A percentile compares a stretch with the other conserved stretches of the same genome.
These are phyloP conservation scores for Isoperla grammatica DNA, from an alignment of 2,888 invertebrate genomes.

Conservation along the genomic window DNA sequence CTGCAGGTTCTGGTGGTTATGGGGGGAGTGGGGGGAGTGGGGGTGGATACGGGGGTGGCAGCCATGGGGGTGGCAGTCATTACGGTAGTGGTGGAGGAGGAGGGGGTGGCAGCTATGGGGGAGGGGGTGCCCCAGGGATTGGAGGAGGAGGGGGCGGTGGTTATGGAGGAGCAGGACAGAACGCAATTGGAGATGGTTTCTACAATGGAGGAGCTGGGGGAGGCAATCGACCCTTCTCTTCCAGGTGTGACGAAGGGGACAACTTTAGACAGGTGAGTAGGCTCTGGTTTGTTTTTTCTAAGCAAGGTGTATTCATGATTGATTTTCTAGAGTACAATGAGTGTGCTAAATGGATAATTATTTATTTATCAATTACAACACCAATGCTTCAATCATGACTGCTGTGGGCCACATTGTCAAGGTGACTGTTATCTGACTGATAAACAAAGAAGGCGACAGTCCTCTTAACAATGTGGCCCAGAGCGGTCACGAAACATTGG, in stretches of 20 bases:
- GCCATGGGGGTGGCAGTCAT: constrained; percentile 24
- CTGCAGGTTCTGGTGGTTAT: background rate
- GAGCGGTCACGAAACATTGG: no score
- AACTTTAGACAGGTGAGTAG: constrained; percentile 62
- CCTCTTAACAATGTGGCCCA: no score
- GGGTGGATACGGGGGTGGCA: constrained; percentile 21
- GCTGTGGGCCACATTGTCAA: no score
- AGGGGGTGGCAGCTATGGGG: constrained; percentile 17
- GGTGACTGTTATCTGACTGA: no score
- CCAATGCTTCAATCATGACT: no score
- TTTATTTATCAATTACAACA: no score
- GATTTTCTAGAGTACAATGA: no score
- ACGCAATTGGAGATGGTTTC: constrained; percentile 21
- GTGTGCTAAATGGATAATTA: no score
- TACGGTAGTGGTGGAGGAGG: constrained; percentile 21
- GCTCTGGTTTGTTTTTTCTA: background rate
- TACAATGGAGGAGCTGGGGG: constrained; percentile 17
- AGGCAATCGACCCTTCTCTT: constrained; percentile 39
- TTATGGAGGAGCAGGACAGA: constrained; percentile 19
- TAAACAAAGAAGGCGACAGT: no score
- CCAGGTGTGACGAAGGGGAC: constrained; percentile 74
- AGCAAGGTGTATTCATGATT: background rate
- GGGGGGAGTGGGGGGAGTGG: no score
- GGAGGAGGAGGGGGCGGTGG: constrained; percentile 16
- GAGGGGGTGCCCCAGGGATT: constrained; percentile 19